phyloP scores from a whole-genome alignment of 2,888 invertebrate species.

The Drosophila maculinotata region DNA sequence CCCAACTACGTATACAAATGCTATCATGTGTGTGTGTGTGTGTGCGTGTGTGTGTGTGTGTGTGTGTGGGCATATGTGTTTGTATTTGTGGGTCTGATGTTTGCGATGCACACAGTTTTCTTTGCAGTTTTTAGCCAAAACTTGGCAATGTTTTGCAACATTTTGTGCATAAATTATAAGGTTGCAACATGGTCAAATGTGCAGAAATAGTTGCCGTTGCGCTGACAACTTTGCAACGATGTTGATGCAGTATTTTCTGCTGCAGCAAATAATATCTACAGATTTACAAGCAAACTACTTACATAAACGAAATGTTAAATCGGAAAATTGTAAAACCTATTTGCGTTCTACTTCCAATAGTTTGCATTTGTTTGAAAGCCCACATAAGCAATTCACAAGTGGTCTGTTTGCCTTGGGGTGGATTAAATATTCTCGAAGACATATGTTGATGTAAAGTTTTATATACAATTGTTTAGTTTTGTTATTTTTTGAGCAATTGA shows the following conservation, averaged over 20 bases:
- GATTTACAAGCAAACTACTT: constrained; percentile 7
- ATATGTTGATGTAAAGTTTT: no score
- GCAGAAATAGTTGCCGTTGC: constrained; percentile 35
- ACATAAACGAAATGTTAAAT: background rate
- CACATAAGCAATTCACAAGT: background rate
- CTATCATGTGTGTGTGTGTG: constrained; percentile 11
- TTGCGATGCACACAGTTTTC: constrained; percentile 57
- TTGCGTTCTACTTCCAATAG: background rate
- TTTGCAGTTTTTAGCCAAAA: constrained; percentile 61
- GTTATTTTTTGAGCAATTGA: no score
- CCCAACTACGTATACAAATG: constrained; percentile 10
- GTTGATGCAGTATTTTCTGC: constrained; percentile 18
- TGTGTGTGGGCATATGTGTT: constrained; percentile 10
- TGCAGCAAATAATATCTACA: constrained; percentile 4
- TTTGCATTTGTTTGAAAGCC: background rate
- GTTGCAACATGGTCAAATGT: constrained; percentile 56
- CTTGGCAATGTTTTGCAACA: constrained; percentile 74
- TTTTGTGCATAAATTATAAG: constrained; percentile 74
- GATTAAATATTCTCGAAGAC: background rate
- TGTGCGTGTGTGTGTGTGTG: constrained; percentile 12
- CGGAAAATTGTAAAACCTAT: background rate
- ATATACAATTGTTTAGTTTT: no score
- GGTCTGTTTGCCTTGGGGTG: background rate
- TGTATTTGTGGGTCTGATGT: constrained; percentile 39
- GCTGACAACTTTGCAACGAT: constrained; percentile 28